Evolutionary conservation across 2,113 vertebrate genomes (phyloP).

Genomic region (Apus apus): DNA sequence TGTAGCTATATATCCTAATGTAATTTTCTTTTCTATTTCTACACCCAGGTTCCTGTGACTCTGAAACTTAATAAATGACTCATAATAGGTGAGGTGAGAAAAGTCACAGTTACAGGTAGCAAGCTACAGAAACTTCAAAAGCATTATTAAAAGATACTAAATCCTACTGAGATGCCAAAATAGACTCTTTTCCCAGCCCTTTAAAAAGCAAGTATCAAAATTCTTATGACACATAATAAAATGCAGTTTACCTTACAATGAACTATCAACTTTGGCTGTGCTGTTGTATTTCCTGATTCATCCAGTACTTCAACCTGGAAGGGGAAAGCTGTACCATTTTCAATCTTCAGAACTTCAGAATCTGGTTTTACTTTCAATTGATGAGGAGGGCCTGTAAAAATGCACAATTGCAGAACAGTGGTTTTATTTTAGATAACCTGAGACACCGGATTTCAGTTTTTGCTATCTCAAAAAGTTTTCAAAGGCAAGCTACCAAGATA

Average conservation of each 20-base stretch:
- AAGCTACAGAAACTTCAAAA: not conserved
- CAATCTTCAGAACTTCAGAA: slow-evolving; percentile 77
- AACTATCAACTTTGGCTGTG: slow-evolving; percentile 81
- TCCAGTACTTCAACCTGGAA: slow-evolving; percentile 88
- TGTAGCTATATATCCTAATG: not conserved
- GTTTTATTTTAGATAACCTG: not conserved
- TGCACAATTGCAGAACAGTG: not conserved
- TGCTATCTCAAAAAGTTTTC: not conserved
- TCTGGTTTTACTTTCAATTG: slow-evolving; percentile 82
- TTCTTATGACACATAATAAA: not conserved
- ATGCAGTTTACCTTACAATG: slow-evolving; percentile 83
- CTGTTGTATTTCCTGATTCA: slow-evolving; percentile 86
- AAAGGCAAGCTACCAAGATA: not conserved
- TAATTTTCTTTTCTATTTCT: not conserved
- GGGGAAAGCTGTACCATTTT: slow-evolving; percentile 83
- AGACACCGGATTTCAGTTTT: not conserved
- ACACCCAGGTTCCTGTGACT: not conserved
- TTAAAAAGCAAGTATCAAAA: not conserved
- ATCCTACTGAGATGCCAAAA: not conserved
- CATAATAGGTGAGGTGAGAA: not conserved
- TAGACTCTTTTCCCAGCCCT: not conserved
- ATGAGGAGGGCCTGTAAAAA: slow-evolving; percentile 81
- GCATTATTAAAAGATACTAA: not conserved
- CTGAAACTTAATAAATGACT: not conserved
- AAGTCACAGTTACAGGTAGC: not conserved